Conservation (phyloP, 2,797 vertebrate genomes). For the Yasuhikotakia modesta region DNA sequence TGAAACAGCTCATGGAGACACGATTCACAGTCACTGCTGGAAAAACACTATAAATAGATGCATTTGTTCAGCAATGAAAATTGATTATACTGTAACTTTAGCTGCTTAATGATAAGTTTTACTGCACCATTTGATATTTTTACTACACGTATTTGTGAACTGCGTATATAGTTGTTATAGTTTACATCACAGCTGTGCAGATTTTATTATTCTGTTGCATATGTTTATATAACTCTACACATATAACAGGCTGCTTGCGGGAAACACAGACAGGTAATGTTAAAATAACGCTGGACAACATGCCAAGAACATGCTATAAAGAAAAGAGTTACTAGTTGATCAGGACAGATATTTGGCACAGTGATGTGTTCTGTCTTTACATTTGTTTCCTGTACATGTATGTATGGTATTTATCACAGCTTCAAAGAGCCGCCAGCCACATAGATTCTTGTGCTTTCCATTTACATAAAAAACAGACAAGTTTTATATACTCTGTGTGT, state of each 20-base stretch:
- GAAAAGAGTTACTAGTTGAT: slow-evolving; percentile 23
- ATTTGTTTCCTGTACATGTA: slow-evolving; percentile 17
- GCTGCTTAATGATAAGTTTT: not conserved
- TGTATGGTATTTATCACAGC: not conserved
- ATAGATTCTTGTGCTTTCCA: too few species aligned
- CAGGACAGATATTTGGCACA: slow-evolving; percentile 35
- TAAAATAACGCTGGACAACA: not conserved
- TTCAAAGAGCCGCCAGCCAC: too few species aligned
- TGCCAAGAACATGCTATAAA: slow-evolving; percentile 32
- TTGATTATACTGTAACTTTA: not conserved
- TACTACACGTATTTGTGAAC: not conserved
- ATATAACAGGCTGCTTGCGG: not conserved
- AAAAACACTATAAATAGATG: not conserved
- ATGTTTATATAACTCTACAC: not conserved
- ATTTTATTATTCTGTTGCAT: slow-evolving; percentile 17
- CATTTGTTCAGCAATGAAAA: not conserved
- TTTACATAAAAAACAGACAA: too few species aligned
- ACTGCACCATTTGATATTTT: not conserved
- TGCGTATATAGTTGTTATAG: not conserved
- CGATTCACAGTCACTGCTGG: slow-evolving; percentile 11
- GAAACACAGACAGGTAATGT: slow-evolving; percentile 15
- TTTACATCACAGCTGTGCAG: not conserved
- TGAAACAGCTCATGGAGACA: not conserved
- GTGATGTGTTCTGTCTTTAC: slow-evolving; percentile 2
- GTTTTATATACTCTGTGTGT: too few species aligned